Conservation (phyloP, 2,113 vertebrate genomes). For the Mormoops blainvillei region DNA sequence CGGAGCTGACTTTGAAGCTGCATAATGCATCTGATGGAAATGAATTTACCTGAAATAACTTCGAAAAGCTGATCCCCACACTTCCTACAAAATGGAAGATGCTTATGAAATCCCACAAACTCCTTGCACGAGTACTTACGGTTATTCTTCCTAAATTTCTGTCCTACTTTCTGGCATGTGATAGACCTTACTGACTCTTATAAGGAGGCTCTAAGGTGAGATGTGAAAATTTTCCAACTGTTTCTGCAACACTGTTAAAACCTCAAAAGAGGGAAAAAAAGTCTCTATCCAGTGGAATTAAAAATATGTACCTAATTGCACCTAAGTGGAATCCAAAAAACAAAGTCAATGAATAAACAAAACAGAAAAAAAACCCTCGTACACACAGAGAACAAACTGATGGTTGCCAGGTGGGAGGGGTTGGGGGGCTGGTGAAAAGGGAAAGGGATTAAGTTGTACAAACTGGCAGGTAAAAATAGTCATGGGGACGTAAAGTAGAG, state of each 20-base stretch:
- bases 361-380: background rate
- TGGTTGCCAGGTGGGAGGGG: background rate
- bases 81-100: background rate
- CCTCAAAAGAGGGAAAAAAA: background rate
- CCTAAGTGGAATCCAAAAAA: background rate
- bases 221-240: background rate
- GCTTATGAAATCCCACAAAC: background rate
- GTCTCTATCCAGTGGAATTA: background rate
- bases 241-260: background rate
- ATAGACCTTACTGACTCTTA: background rate
- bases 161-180: background rate
- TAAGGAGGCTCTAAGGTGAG: background rate
- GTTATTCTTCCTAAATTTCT: slow-evolving; percentile 13
- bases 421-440: background rate
- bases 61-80: background rate
- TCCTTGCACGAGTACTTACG: background rate
- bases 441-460: background rate
- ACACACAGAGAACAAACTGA: background rate
- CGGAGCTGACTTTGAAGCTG: background rate
- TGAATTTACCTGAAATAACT: slow-evolving; percentile 9
- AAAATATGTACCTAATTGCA: background rate
- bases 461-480: background rate
- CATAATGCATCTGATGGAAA: background rate
- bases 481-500: background rate
- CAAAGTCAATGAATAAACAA: background rate